Evolutionary conservation across 2,113 vertebrate genomes (phyloP), one percentile per base, ranked within the genome.

Genomic region (Ursus arctos): DNA sequence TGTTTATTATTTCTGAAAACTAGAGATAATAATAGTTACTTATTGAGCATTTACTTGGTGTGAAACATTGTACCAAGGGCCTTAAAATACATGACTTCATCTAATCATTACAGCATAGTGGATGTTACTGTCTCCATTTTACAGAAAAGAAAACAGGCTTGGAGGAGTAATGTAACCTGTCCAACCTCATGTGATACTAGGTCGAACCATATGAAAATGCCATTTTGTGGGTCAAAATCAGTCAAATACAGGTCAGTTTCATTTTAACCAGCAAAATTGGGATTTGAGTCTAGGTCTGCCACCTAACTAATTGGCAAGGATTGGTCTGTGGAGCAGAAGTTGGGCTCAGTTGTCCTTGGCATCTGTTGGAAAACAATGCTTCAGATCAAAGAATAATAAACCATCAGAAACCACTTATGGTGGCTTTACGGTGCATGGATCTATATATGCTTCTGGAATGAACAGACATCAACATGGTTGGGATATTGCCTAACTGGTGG

Each of bases 251-350:
- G 65, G 86, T 86, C 26, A 51, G n/a, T 33, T 89, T 77, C 12
- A 51, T 47, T 88, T 80, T 94, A 91, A 88, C 55, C 49, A 82
- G 81, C 21, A 87, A 79, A 92, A 91, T 4, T 82, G 47, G 65
- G 43, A 67, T 57, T 85, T 55, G 77, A 96, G n/a, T 21, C 31
- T 18, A 49, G 21, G 6, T 79, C 40, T 92, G 49, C 16, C n/a
- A 51, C 26, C 43, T 71, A 43, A 53, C 26, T 74, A 47, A 87
- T 43, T 71, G 88, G 71, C 33, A 57, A 82, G 10, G 59, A 72
- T 57, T 14, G 51, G 77, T 84, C 31, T 59, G 36, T 8, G 36
- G 6, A 19, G 14, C n/a, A 71, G n/a, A 79, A 40, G 10, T 26
- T 80, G 65, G 65, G n/a, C 1, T 51, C 33, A 16, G 0, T 43